phyloP scores from a whole-genome alignment of 2,797 vertebrate genomes.

The Xenentodon cancila region DNA sequence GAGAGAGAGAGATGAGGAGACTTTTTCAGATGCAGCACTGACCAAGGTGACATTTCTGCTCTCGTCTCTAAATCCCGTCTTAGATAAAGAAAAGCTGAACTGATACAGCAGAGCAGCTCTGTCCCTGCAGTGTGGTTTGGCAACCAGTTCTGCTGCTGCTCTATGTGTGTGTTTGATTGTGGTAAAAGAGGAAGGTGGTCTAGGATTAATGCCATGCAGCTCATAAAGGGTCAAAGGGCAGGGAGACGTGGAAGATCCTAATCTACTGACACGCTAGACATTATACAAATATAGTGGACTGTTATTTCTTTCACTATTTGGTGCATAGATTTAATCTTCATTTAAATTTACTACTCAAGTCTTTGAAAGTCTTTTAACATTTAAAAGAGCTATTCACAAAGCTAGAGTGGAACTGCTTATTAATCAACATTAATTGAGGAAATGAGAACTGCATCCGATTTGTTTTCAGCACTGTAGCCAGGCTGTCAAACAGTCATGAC shows the following conservation, averaged over 20 bases:
- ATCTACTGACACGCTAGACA: constrained; percentile 15
- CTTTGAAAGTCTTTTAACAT: too few species aligned
- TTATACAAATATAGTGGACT: background rate
- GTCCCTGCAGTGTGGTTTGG: constrained; percentile 40
- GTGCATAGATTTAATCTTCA: too few species aligned
- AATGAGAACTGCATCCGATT: too few species aligned
- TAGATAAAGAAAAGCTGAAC: constrained; percentile 29
- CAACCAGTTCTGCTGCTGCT: constrained; percentile 39
- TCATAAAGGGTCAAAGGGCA: constrained; percentile 38
- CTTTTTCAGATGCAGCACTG: constrained; percentile 13
- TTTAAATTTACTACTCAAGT: too few species aligned
- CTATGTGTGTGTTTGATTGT: constrained; percentile 2
- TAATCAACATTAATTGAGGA: too few species aligned
- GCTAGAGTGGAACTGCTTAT: too few species aligned
- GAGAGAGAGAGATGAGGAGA: too few species aligned
- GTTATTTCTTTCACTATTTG: too few species aligned
- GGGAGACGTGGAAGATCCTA: constrained; percentile 31
- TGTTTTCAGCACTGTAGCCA: too few species aligned
- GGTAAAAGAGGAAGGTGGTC: constrained; percentile 4
- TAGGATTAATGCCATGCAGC: constrained; percentile 33
- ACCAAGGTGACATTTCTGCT: constrained; percentile 67
- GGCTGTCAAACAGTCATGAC: too few species aligned
- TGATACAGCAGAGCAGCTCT: constrained; percentile 36
- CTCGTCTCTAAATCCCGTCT: constrained; percentile 45
- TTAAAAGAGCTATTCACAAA: too few species aligned